Percentiles rank a stretch among this genome's conserved stretches.
These are phyloP conservation scores for Gymnorhina tibicen DNA, from an alignment of 2,113 vertebrate species.

Conservation along the genomic window DNA sequence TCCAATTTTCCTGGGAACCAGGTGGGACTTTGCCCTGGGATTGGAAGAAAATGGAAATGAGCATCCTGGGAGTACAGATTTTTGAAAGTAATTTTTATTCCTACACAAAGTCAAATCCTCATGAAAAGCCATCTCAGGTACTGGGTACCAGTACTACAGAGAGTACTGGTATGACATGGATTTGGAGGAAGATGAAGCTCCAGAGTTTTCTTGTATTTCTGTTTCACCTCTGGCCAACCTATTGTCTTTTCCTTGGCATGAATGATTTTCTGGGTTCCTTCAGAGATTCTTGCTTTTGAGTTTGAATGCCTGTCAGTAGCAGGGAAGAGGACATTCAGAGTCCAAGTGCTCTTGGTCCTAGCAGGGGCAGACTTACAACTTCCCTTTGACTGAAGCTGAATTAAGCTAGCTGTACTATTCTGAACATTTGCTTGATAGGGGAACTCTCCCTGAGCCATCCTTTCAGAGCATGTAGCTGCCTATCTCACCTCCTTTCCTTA, in stretches of 20 bases:
- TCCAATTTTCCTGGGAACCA: background rate
- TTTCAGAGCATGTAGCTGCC: background rate
- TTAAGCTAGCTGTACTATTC: background rate
- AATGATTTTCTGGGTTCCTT: background rate
- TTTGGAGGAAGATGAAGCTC: background rate
- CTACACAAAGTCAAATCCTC: background rate
- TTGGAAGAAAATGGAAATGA: background rate
- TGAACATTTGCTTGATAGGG: background rate
- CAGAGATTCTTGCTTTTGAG: background rate
- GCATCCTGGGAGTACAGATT: background rate
- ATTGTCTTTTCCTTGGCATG: background rate
- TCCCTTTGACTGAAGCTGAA: background rate
- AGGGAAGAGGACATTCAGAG: background rate
- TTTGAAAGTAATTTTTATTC: background rate
- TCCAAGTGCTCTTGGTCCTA: background rate
- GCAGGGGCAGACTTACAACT: background rate
- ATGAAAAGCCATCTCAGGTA: background rate
- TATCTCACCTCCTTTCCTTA: constrained; percentile 39
- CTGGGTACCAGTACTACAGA: background rate
- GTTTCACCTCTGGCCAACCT: background rate
- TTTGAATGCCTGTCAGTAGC: background rate
- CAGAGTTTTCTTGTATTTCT: background rate
- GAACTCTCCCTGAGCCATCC: background rate
- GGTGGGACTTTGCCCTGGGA: background rate
- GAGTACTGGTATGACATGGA: background rate